Base-by-base conservation (phyloP, 1,140 invertebrate genomes). In the Achatina immaculata region DNA sequence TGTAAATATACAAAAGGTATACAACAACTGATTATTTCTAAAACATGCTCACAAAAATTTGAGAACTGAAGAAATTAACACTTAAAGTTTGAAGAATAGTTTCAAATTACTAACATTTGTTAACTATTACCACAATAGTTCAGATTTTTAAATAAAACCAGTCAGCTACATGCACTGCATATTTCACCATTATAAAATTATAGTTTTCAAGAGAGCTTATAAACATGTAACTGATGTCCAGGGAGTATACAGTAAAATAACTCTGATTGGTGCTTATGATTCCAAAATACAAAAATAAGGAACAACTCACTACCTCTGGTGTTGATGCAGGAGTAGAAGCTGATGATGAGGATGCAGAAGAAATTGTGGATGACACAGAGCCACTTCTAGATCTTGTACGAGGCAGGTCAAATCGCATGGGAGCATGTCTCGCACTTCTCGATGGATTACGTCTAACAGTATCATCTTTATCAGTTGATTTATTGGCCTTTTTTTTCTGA, bases 281-380 rank as follows among this genome's bases (percentile, higher is more conserved):
- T n/a, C n/a, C n/a, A n/a, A n/a, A n/a, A n/a, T 65, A 34, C 11
- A 28, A 28, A 9, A 65, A 65, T 65, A 14, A 65, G n/a, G 62
- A 28, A 68, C 1, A 68, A 68, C 38, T 72, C 14, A 73, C 2
- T 58, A 76, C 74, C 42, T 76, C 74, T 14, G 74, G 74, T 38
- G 66, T 84, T 69, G 84, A 83, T 62, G 81, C 48, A 14, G 84
- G 80, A 51, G 84, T 85, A 24, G 83, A 73, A n/a, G 85, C 81
- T 14, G 85, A 88, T 62, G 83, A 85, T 16, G 83, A 84, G 0
- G 86, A 86, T 19, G 81, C 78, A 48, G 83, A 83, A 2, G 88
- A 78, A 28, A 68, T 31, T 55, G 76, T 36, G 28, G 76, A 89
- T 40, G 87, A 85, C 14, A 88, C 79, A 3, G 87, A 88, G 0